phyloP scores from a whole-genome alignment of 37 sponge, comb jelly and placozoan species.

The Eunapius fragilis region DNA sequence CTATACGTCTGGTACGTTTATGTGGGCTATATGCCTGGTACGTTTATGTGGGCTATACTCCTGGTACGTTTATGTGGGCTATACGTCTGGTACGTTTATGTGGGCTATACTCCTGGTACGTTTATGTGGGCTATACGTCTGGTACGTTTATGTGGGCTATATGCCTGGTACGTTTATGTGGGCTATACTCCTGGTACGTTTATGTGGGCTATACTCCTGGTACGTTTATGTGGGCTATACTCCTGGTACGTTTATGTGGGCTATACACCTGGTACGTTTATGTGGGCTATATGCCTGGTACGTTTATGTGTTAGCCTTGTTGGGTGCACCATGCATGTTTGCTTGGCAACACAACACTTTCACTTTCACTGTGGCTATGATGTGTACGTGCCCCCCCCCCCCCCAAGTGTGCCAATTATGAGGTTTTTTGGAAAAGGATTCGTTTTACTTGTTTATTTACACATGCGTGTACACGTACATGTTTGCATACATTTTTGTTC shows the following conservation, averaged over 20 bases:
- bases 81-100: constrained; percentile 75
- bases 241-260: constrained; percentile 72
- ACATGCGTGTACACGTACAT: not conserved
- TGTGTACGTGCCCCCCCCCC: too few relatives aligned
- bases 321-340: too few relatives aligned
- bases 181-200: not conserved
- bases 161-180: constrained; percentile 74
- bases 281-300: not conserved
- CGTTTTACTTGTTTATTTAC: too few relatives aligned
- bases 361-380: too few relatives aligned
- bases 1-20: constrained; percentile 79
- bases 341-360: too few relatives aligned
- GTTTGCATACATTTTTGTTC: too few relatives aligned
- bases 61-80: not conserved
- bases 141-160: not conserved
- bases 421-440: too few relatives aligned
- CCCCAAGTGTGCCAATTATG: too few relatives aligned
- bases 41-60: not conserved
- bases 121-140: not conserved
- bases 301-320: not conserved
- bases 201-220: constrained; percentile 81
- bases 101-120: not conserved
- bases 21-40: not conserved
- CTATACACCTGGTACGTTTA: not conserved
- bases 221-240: constrained; percentile 99